These are phyloP conservation scores for Sebastes variabilis DNA, from an alignment of 2,797 vertebrate species.

Conservation along the genomic window DNA sequence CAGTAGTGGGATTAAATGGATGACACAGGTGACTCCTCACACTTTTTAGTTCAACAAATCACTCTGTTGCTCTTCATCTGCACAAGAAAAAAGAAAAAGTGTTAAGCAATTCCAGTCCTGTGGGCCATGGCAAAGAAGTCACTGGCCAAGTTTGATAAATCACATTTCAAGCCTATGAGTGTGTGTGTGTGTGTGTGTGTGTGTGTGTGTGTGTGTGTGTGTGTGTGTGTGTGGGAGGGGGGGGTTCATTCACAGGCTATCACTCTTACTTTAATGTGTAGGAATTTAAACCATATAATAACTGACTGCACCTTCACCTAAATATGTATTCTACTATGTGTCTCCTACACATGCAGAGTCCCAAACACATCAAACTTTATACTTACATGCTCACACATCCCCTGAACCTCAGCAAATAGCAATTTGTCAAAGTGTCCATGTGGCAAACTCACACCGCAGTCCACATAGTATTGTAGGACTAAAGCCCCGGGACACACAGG, in stretches of 20 bases:
- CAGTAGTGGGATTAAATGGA: conserved; percentile 18
- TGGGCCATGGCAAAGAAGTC: not conserved
- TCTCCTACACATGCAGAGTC: not conserved
- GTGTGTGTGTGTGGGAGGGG: not conserved
- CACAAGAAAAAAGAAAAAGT: not conserved
- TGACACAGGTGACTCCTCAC: conserved; percentile 37
- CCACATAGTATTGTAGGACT: not conserved
- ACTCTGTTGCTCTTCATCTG: conserved; percentile 24
- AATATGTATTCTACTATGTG: not conserved
- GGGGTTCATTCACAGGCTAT: not conserved
- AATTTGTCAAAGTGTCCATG: not conserved
- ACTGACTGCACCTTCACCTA: not conserved
- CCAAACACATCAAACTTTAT: not conserved
- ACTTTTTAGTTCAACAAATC: conserved; percentile 20
- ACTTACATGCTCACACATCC: not conserved
- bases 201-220: not conserved
- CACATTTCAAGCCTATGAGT: conserved; percentile 6
- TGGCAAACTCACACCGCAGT: not conserved
- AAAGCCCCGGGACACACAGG: not conserved
- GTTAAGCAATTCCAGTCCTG: conserved; percentile 10
- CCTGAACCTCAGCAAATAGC: not conserved
- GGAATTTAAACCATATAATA: not conserved
- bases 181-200: not conserved
- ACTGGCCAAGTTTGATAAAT: conserved; percentile 25
- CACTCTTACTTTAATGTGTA: conserved; percentile 8